A percentile compares a stretch with the other conserved stretches of the same genome.
Conservation (phyloP, 2,113 vertebrate genomes). For the Nesogale talazaci region DNA sequence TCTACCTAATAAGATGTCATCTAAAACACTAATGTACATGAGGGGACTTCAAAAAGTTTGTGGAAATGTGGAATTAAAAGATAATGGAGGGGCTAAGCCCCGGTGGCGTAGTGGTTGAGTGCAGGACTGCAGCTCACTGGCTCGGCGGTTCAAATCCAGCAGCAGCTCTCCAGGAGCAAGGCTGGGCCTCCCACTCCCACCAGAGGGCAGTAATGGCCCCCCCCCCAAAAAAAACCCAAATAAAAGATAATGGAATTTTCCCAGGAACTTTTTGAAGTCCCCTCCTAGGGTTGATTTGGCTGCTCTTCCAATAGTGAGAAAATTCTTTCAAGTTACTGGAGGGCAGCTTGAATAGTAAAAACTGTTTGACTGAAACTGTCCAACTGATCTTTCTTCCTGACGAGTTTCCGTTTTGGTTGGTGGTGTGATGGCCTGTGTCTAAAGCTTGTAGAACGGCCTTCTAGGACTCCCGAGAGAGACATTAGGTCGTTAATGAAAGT, state of each 20-base stretch:
- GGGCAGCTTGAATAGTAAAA: conserved; percentile 45
- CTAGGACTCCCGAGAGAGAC: background rate
- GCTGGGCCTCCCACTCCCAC: too few species aligned
- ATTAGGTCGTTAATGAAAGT: conserved; percentile 46
- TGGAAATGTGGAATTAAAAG: too few species aligned
- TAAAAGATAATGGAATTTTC: too few species aligned
- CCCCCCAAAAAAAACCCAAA: too few species aligned
- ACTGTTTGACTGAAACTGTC: conserved; percentile 14
- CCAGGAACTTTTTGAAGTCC: too few species aligned
- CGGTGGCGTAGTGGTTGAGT: too few species aligned
- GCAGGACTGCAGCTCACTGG: too few species aligned
- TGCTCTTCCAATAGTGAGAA: conserved; percentile 41
- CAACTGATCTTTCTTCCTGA: conserved; percentile 3
- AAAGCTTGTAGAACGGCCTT: background rate
- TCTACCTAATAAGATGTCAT: background rate
- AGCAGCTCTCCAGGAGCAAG: too few species aligned
- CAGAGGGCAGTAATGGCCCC: too few species aligned
- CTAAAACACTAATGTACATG: conserved; percentile 18
- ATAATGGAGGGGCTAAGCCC: too few species aligned
- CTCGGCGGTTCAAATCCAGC: too few species aligned
- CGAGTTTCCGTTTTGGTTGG: background rate
- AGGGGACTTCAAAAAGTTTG: background rate
- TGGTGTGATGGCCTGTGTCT: background rate
- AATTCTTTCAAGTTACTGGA: conserved; percentile 40
- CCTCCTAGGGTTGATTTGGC: background rate